phyloP scores from a whole-genome alignment of 2,888 invertebrate genomes.

The Archips xylosteana region DNA sequence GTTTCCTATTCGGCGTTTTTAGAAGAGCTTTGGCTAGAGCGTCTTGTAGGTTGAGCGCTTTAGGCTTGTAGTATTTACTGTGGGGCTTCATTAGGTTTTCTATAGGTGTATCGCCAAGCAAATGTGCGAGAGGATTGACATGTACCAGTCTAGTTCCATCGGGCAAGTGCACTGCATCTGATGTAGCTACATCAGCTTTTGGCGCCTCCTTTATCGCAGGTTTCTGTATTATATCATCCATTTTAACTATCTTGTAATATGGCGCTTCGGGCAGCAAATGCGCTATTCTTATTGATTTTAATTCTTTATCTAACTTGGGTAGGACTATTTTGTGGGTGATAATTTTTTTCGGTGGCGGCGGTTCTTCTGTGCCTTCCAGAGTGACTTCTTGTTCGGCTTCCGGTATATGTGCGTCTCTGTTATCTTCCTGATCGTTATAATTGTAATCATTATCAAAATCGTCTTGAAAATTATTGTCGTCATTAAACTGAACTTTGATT shows the following conservation, averaged over 20 bases:
- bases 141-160: constrained; percentile 69
- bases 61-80: constrained; percentile 64
- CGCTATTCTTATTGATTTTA: constrained; percentile 63
- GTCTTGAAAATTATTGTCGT: constrained; percentile 14
- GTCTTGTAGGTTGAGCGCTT: constrained; percentile 56
- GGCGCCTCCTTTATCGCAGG: constrained; percentile 13
- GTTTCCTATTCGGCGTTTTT: constrained; percentile 45
- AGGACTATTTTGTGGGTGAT: constrained; percentile 57
- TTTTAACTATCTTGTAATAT: constrained; percentile 72
- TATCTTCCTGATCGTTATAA: constrained; percentile 43
- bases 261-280: constrained; percentile 70
- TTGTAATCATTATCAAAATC: constrained; percentile 34
- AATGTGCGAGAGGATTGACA: constrained; percentile 72
- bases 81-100: constrained; percentile 53
- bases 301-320: constrained; percentile 58
- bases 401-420: constrained; percentile 58
- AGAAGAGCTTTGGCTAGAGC: constrained; percentile 64
- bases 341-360: constrained; percentile 38
- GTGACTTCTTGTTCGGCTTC: constrained; percentile 74
- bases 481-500: constrained; percentile 31
- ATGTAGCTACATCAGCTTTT: neutral
- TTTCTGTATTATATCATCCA: constrained; percentile 56
- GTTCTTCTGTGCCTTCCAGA: constrained; percentile 55
- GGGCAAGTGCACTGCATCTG: constrained; percentile 53
- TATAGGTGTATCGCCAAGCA: constrained; percentile 58